phyloP scores from a whole-genome alignment of 1,140 invertebrate genomes.

The Venturia canescens region DNA sequence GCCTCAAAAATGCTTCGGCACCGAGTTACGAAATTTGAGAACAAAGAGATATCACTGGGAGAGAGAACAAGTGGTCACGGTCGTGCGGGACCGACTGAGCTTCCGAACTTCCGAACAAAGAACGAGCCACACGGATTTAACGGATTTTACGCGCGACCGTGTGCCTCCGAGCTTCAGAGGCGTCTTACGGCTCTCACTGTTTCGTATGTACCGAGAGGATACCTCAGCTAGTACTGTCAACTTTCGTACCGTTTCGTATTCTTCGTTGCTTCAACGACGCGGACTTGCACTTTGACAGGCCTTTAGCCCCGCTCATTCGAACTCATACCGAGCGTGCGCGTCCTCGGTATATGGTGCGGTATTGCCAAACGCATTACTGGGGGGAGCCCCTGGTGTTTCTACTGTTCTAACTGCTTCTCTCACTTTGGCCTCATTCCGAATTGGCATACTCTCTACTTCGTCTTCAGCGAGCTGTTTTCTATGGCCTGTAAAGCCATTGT shows the following conservation, averaged over 20 bases:
- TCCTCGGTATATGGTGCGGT: slow-evolving; percentile 4
- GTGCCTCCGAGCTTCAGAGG: background rate
- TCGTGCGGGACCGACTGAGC: slow-evolving; percentile 41
- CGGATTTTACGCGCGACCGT: background rate
- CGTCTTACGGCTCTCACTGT: background rate
- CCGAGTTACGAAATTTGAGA: background rate
- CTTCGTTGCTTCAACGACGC: slow-evolving; percentile 33
- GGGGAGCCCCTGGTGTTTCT: slow-evolving; percentile 39
- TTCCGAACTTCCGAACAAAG: slow-evolving; percentile 1
- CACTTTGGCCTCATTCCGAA: slow-evolving; percentile 72
- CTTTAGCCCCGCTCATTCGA: slow-evolving; percentile 58
- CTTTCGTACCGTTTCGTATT: slow-evolving; percentile 18
- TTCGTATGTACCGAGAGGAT: slow-evolving; percentile 19
- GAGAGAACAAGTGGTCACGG: slow-evolving; percentile 46
- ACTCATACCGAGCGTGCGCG: slow-evolving; percentile 25
- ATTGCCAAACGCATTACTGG: slow-evolving; percentile 45
- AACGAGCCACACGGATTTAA: slow-evolving; percentile 5
- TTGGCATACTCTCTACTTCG: slow-evolving; percentile 67
- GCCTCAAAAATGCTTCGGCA: background rate
- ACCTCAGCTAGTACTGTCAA: slow-evolving; percentile 44
- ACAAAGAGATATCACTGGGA: slow-evolving; percentile 15
- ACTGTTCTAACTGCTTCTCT: slow-evolving; percentile 27
- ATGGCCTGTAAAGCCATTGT: slow-evolving; percentile 62
- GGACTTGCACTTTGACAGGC: slow-evolving; percentile 73
- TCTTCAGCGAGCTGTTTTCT: slow-evolving; percentile 12